These are phyloP conservation scores for Morinoia aosen DNA, from an alignment of 2,888 invertebrate genomes.

Conservation along the genomic window DNA sequence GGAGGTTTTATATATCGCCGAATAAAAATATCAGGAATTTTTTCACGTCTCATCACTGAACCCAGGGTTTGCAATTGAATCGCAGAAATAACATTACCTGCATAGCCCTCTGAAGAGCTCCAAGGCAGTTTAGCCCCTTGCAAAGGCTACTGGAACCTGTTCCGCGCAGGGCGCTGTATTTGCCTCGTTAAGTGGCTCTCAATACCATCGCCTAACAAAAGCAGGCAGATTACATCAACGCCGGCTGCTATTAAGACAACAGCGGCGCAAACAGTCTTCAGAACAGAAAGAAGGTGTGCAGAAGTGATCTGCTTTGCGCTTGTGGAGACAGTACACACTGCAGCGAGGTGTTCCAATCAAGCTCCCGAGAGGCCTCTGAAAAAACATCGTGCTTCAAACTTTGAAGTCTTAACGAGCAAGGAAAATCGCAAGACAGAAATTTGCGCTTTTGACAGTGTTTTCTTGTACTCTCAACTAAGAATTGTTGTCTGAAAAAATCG, in stretches of 20 bases:
- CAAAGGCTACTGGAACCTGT: not conserved
- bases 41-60: too few relatives aligned
- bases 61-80: not conserved
- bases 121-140: not conserved
- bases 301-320: not conserved
- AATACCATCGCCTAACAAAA: not conserved
- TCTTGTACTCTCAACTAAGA: too few relatives aligned
- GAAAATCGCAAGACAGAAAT: too few relatives aligned
- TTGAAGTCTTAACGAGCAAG: too few relatives aligned
- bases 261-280: not conserved
- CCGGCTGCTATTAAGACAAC: not conserved
- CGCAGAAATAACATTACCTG: not conserved
- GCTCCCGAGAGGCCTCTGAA: not conserved
- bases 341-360: not conserved
- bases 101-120: not conserved
- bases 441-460: too few relatives aligned
- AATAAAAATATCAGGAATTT: too few relatives aligned
- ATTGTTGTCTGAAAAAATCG: too few relatives aligned
- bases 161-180: not conserved
- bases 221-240: not conserved
- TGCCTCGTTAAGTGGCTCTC: not conserved
- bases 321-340: not conserved
- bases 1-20: too few relatives aligned
- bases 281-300: not conserved
- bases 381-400: too few relatives aligned